Base-by-base conservation (phyloP, 1,140 invertebrate species). In the Holotrichia oblita region DNA sequence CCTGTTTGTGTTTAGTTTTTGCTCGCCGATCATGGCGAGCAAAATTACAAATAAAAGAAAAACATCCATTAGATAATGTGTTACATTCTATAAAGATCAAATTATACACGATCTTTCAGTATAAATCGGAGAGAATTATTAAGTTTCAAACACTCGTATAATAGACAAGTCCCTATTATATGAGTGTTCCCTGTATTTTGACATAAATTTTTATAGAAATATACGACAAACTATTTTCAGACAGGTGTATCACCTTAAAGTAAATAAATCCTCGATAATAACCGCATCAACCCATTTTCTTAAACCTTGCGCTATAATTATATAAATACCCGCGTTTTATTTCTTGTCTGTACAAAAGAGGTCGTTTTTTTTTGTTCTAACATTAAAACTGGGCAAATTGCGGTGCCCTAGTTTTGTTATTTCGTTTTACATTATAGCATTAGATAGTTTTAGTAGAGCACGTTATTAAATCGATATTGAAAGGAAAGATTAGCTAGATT, bases 291-390 rank as follows among this genome's bases (percentile, higher is more conserved):
- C 12, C 48, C 6, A 6, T 17, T 14, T 55, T 55, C 17, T 14
- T 17, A 17, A 55, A 55, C 48, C 48, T 55, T 55, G 48, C 17
- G n/a, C 48, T 55, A 34, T 34, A 55, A 55, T 55, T 55, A 34
- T 55, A 55, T 55, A 55, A 55, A 55, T 55, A 55, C 48, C 17
- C 48, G n/a, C 48, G n/a, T 55, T 55, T 55, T 55, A 17, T 55
- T 55, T 17, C 17, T 17, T 55, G 48, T 17, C 48, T 17, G 17
- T 17, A 55, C 48, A 7, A 55, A 55, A 55, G 48, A 55, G 48
- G 48, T 55, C 48, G 48, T 55, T 55, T 55, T 17, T 55, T 55
- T 55, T 55, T n/a, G n/a, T 48, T n/a, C n/a, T 48, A 48, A 55
- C 48, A 55, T 55, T 55, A 55, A 34, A 34, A 55, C 48, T 55